Evolutionary conservation across 2,797 vertebrate species (phyloP), one percentile per base, ranked within the genome.

Genomic region (Hippopotamyrus pictus): DNA sequence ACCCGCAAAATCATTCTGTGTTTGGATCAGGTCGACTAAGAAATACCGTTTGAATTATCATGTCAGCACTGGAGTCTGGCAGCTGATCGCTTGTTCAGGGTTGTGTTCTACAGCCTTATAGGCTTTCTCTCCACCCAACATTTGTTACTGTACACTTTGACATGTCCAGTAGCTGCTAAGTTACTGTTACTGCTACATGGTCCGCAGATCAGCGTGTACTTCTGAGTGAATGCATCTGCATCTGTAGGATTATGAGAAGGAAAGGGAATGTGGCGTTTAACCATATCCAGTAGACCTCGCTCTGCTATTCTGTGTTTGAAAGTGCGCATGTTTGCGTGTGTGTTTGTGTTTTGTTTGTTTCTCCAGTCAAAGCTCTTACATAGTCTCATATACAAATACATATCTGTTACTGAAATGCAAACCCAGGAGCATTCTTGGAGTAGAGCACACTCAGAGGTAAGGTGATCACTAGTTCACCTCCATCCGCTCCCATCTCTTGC

Each of bases 381-480:
- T 76, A 65, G 25, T 86, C 82, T 87, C 88, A 44, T 19, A 76
- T 88, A 9, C 48, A 62, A 89, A 88, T 88, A 59, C 84, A 54
- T 90, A 88, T 89, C 90, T 90, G 91, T 90, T 91, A 86, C 91
- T 91, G 62, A 86, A 91, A 92, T 91, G 92, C 92, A 92, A 90
- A 93, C 84, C n/a, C 92, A 95, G 94, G 93, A 95, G 89, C 90
- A 93, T 93, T 93, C 93, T 90, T 91, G 93, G 94, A 94, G 92
- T 90, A 91, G 82, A 92, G 91, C 90, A 48, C 92, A 94, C 90
- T 93, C 92, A 3, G 92, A 94, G 95, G 94, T 95, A 95, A 95
- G 94, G 90, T 90, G 53, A 82, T 86, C 22, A 44, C 85, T 57
- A 69, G 51, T 84, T 88, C 86, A 79, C 69, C 65, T 83, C 41